Base-by-base conservation (phyloP, 2,888 invertebrate genomes). In the Physocephala rufipes region DNA sequence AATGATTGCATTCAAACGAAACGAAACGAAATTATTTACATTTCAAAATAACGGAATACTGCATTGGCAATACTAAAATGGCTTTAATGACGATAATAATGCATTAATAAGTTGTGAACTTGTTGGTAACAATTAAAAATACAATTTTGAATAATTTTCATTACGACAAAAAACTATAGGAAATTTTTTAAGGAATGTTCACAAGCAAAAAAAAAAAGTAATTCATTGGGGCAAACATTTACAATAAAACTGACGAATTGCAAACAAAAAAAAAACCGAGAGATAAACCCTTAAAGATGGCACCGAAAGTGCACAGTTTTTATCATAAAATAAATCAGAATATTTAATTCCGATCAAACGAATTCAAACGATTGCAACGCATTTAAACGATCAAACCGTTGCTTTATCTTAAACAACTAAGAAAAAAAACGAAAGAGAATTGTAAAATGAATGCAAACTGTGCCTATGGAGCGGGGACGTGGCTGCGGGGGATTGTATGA, bases 251-350 rank as follows among this genome's bases (percentile, higher is more conserved):
- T 53, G n/a, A n/a, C n/a, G n/a, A 74, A 73, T 71, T 78, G 45
- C 47, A n/a, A n/a, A n/a, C n/a, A n/a, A n/a, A n/a, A n/a, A n/a
- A n/a, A 78, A 76, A 73, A 72, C 73, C 71, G 71, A 76, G 77
- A 75, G 77, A 77, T 49, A 19, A 45, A 28, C 51, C 15, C 36
- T 58, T 58, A 2, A 58, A 24, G 58, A 58, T 28, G 58, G 58
- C 58, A 36, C 36, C 28, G 26, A 21, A 1, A 15, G 13, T 26
- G 26, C 15, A 12, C 58, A 58, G 28, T 28, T 28, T 28, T 28
- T 26, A 13, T n/a, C 24, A 28, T 58, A 26, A 12, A 58, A 58
- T 58, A 21, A 24, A 49, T 49, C 16, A n/a, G 24, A 19, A 63
- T 45, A 13, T n/a, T n/a, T n/a, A n/a, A n/a, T n/a, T n/a, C n/a